Percentiles rank a stretch among this genome's conserved stretches.
Evolutionary conservation across 2,888 invertebrate species (phyloP).

Genomic region (Atethmia centrago): DNA sequence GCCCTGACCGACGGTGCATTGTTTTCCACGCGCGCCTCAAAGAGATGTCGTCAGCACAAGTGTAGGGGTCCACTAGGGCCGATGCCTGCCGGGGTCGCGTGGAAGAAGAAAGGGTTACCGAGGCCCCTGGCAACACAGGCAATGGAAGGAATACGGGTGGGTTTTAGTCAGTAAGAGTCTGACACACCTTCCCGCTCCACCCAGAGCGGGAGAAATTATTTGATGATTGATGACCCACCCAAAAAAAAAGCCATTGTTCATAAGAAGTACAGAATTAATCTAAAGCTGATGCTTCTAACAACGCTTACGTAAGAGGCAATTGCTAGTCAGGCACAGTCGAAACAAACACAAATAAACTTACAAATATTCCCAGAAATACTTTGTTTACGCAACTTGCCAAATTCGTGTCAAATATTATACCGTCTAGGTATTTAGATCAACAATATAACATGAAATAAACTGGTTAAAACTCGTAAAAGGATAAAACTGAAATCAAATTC

Average conservation of each 20-base stretch:
- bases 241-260: background rate
- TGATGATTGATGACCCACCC: too few species aligned
- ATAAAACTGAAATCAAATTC: conserved; percentile 67
- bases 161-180: too few species aligned
- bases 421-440: conserved; percentile 17
- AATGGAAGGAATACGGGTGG: too few species aligned
- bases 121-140: too few species aligned
- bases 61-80: too few species aligned
- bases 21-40: too few species aligned
- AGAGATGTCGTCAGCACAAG: too few species aligned
- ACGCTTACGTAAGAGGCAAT: conserved; percentile 4
- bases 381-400: conserved; percentile 11
- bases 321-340: background rate
- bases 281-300: background rate
- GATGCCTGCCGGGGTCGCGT: too few species aligned
- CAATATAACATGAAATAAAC: conserved; percentile 46
- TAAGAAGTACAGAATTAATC: background rate
- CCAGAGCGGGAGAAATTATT: too few species aligned
- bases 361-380: conserved; percentile 5
- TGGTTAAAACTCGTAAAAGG: conserved; percentile 53
- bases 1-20: too few species aligned
- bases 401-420: background rate
- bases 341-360: conserved; percentile 22
- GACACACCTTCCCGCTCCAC: too few species aligned
- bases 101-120: too few species aligned